Conservation (phyloP, 1,140 invertebrate species). For the Ceratina calcarata region DNA sequence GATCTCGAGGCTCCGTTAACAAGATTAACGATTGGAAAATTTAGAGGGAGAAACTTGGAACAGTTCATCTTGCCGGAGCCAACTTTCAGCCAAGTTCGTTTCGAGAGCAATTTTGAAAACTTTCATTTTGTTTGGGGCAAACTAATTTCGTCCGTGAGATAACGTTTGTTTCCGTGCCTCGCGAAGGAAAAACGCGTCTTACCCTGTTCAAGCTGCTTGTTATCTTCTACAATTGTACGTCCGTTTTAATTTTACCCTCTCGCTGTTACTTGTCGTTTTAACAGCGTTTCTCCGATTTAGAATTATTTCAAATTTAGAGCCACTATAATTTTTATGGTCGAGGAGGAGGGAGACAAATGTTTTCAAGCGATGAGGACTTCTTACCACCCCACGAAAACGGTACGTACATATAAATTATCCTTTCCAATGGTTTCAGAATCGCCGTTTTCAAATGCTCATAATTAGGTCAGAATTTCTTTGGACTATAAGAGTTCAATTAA, state of each 20-base stretch:
- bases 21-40: background rate
- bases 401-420: too few relatives aligned
- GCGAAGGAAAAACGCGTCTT: background rate
- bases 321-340: background rate
- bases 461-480: background rate
- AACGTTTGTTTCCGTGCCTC: constrained; percentile 11
- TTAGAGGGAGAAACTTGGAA: background rate
- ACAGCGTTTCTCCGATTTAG: background rate
- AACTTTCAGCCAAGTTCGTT: background rate
- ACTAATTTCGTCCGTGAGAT: constrained; percentile 15
- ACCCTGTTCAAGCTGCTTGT: background rate
- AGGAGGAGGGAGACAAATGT: background rate
- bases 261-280: background rate
- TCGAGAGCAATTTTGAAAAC: background rate
- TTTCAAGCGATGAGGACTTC: background rate
- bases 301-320: background rate
- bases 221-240: background rate
- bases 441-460: background rate
- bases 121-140: background rate
- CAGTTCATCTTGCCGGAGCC: background rate
- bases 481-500: background rate
- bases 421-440: background rate
- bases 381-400: background rate
- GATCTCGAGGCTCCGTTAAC: background rate
- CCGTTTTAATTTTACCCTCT: background rate